Base-by-base conservation (phyloP, 37 sponge, comb jelly and placozoan species). In the Eunapius fragilis region DNA sequence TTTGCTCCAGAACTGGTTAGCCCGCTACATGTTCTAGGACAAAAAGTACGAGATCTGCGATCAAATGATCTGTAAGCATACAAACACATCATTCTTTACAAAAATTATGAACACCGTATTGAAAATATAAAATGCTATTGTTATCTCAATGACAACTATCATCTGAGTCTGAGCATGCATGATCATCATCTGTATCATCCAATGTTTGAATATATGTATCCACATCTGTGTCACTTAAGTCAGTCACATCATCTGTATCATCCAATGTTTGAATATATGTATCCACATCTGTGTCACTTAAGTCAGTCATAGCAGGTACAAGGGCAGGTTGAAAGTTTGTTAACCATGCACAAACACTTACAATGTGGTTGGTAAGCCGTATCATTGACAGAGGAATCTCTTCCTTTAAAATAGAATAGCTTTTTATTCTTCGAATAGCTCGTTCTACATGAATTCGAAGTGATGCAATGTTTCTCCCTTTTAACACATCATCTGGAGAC, bases 391-490 rank as follows among this genome's bases (percentile, higher is more conserved):
- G 36, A 26, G 83, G 84, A 36, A 90, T 45, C 14, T 27, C 68
- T 11, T 84, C 82, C 68, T 81, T 32, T 25, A 91, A 70, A 27
- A 91, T 87, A 25, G 31, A 22, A 37, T 68, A 90, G 12, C 36
- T 76, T 30, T 90, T 85, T 25, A 90, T 75, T 34, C 81, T 68
- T 2, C 80, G 69, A 36, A 90, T 90, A 24, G 84, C 77, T 24
- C 90, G 24, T 67, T 90, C 82, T 2, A 90, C 86, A 70, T 90
- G 86, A 67, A 90, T 89, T 5, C 91, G 25, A 37, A 91, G 26
- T 36, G 81, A 81, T 49, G 86, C 86, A 26, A 91, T 91, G 11
- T 47, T 25, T 23, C 85, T 67, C 2, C 31, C 34, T 71, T 70
- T 27, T n/a, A 25, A 0, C 1, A 85, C 68, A 31, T 90, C 91